These are phyloP conservation scores for Drosophila subpulchrella DNA, from an alignment of 1,140 invertebrate species.

Conservation along the genomic window DNA sequence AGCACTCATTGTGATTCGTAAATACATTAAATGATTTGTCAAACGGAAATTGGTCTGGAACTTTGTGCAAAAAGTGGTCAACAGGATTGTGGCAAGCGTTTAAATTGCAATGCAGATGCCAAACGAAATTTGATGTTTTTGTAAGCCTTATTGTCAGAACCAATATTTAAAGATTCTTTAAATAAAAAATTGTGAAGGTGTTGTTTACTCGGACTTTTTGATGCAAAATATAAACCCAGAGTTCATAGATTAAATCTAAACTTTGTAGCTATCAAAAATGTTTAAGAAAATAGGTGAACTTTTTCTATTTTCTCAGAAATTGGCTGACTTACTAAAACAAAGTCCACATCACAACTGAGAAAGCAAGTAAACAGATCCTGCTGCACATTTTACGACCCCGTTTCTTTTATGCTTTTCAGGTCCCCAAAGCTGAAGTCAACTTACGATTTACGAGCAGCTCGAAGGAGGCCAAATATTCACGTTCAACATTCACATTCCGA, in stretches of 20 bases:
- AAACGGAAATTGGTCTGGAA: constrained; percentile 14
- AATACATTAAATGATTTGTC: constrained; percentile 46
- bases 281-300: not conserved
- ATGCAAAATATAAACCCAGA: no score
- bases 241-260: no score
- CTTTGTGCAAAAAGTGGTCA: constrained; percentile 7
- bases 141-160: not conserved
- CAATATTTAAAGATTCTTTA: not conserved
- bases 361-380: constrained; percentile 41
- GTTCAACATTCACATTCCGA: constrained; percentile 47
- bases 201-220: no score
- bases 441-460: constrained; percentile 84
- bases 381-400: constrained; percentile 23
- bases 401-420: constrained; percentile 11
- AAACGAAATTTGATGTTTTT: not conserved
- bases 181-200: no score
- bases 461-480: constrained; percentile 74
- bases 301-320: not conserved
- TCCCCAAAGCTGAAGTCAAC: constrained; percentile 42
- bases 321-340: constrained; percentile 1
- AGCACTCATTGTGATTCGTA: constrained; percentile 29
- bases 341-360: constrained; percentile 21
- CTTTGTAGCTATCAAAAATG: not conserved
- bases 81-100: constrained; percentile 6
- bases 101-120: constrained; percentile 14